Conservation (phyloP, 2,888 invertebrate genomes). For the Stratiomys singularior region DNA sequence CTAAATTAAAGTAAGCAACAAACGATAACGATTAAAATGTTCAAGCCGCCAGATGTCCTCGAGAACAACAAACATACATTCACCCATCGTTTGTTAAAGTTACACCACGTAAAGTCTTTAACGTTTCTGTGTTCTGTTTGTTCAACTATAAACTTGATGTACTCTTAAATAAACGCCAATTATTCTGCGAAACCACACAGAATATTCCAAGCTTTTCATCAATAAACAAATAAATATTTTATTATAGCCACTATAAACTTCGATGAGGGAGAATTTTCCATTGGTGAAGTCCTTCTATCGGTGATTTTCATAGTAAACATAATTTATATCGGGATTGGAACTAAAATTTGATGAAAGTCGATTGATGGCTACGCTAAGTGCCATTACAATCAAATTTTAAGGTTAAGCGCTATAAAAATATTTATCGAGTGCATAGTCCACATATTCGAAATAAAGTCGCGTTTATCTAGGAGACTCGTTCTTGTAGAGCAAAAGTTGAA, state of each 20-base stretch:
- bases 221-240: constrained; percentile 31
- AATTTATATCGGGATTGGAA: not conserved
- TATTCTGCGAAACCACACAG: not conserved
- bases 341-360: too few relatives aligned
- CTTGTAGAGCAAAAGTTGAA: too few relatives aligned
- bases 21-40: not conserved
- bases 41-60: constrained; percentile 9
- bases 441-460: too few relatives aligned
- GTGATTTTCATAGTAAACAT: constrained; percentile 12
- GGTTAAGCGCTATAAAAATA: too few relatives aligned
- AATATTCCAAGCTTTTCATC: not conserved
- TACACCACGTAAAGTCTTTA: not conserved
- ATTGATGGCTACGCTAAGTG: too few relatives aligned
- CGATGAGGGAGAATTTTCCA: not conserved
- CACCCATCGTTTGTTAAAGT: not conserved
- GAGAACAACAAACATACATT: not conserved
- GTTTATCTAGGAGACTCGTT: too few relatives aligned
- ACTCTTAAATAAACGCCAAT: constrained; percentile 27
- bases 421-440: too few relatives aligned
- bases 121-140: not conserved
- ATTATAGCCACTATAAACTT: not conserved
- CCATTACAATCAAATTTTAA: too few relatives aligned
- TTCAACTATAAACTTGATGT: constrained; percentile 14
- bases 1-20: not conserved
- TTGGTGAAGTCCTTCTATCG: not conserved